Percentiles rank a stretch among this genome's conserved stretches.
Conservation (phyloP, 2,113 vertebrate genomes). For the Microcebus tavaratra region DNA sequence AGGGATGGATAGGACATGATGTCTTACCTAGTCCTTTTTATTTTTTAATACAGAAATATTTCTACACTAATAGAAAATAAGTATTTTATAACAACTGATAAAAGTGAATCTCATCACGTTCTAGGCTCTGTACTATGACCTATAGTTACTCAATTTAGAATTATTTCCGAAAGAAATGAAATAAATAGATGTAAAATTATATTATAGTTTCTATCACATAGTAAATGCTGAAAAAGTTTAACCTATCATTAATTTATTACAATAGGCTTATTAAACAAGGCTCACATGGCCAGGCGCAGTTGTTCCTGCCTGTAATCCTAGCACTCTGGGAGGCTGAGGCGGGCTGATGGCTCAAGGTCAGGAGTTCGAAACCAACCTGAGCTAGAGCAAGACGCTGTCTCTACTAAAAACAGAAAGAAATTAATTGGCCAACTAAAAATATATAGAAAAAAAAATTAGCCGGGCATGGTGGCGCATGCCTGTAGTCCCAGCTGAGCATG, state of each 20-base stretch:
- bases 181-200: neutral
- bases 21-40: neutral
- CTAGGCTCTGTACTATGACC: neutral
- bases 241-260: neutral
- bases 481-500: too few species aligned
- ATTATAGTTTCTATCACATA: neutral
- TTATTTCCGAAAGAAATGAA: neutral
- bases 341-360: too few species aligned
- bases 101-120: neutral
- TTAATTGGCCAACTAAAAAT: too few species aligned
- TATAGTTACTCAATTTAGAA: neutral
- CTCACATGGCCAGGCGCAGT: too few species aligned
- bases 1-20: neutral
- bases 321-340: too few species aligned
- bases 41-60: neutral
- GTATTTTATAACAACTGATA: neutral
- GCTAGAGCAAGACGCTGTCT: too few species aligned
- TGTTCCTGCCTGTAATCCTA: too few species aligned
- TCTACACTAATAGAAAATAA: constrained; percentile 1
- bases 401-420: too few species aligned
- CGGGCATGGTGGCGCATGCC: too few species aligned
- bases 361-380: too few species aligned
- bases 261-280: neutral
- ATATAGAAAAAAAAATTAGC: too few species aligned
- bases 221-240: neutral